Percentiles rank a stretch among this genome's conserved stretches.
These are phyloP conservation scores for Anas flavirostris DNA, from an alignment of 2,797 vertebrate species.

Conservation along the genomic window DNA sequence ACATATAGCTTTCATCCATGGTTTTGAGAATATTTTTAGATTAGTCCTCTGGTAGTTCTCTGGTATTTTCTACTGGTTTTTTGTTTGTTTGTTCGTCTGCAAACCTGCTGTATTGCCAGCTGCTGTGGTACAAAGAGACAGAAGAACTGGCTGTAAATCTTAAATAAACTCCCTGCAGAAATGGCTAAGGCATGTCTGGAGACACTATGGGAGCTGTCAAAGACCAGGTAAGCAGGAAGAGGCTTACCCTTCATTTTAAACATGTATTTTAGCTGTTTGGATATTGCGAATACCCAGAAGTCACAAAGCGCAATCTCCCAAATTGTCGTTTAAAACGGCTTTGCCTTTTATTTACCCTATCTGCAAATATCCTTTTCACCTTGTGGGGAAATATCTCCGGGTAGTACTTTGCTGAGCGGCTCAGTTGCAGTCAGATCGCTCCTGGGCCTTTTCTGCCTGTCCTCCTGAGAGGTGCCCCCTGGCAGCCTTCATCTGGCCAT, in stretches of 20 bases:
- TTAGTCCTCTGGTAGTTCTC: not conserved
- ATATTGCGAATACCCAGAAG: not conserved
- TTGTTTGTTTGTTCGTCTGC: not conserved
- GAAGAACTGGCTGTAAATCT: not conserved
- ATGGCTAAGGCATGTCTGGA: not conserved
- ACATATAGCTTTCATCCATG: not conserved
- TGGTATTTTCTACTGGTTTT: not conserved
- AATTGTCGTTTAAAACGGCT: not conserved
- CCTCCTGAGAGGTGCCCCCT: no score
- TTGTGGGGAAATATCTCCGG: rapidly evolving
- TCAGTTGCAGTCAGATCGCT: not conserved
- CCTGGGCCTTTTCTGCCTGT: not conserved
- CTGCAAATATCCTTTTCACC: not conserved
- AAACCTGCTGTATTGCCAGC: not conserved
- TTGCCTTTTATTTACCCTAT: not conserved
- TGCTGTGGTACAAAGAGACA: not conserved
- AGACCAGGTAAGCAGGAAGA: not conserved
- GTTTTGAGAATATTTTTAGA: not conserved
- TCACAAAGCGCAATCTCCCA: not conserved
- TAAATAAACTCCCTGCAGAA: not conserved
- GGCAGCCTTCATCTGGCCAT: no score
- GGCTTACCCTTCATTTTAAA: not conserved
- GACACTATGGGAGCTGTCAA: not conserved
- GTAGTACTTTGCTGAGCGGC: not conserved
- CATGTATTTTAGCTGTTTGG: not conserved